Conservation (phyloP, 1,140 invertebrate genomes). For the Brachionus sp. region DNA sequence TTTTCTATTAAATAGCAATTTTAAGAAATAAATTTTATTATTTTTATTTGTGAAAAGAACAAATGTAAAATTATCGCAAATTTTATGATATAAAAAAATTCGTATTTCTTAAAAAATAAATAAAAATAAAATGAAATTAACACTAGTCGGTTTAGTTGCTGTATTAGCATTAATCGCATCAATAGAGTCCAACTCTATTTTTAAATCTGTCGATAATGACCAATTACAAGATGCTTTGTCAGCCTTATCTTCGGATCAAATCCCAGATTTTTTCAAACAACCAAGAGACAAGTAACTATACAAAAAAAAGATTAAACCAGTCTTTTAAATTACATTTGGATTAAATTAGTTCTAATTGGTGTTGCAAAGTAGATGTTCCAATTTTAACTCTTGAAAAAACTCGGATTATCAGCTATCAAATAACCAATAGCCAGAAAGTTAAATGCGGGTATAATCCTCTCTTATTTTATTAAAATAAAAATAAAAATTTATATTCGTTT, state of each 20-base stretch:
- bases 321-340: not conserved
- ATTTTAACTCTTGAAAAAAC: constrained; percentile 10
- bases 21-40: not conserved
- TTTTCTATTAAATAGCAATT: not conserved
- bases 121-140: constrained; percentile 8
- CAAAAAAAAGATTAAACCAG: not conserved
- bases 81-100: not conserved
- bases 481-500: not conserved
- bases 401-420: not conserved
- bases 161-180: not conserved
- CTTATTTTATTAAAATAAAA: not conserved
- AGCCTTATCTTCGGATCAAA: not conserved
- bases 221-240: constrained; percentile 7
- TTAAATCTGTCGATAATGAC: not conserved
- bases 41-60: constrained; percentile 29
- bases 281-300: constrained; percentile 5
- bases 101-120: not conserved
- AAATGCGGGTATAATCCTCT: constrained; percentile 30
- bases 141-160: not conserved
- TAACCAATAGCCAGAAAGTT: not conserved
- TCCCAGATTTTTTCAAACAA: constrained; percentile 29
- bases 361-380: constrained; percentile 39
- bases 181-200: not conserved
- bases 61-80: constrained; percentile 7
- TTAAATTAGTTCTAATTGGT: constrained; percentile 29